A percentile compares a stretch with the other conserved stretches of the same genome.
Conservation (phyloP, 2,113 vertebrate genomes). For the Dipodomys ordii region DNA sequence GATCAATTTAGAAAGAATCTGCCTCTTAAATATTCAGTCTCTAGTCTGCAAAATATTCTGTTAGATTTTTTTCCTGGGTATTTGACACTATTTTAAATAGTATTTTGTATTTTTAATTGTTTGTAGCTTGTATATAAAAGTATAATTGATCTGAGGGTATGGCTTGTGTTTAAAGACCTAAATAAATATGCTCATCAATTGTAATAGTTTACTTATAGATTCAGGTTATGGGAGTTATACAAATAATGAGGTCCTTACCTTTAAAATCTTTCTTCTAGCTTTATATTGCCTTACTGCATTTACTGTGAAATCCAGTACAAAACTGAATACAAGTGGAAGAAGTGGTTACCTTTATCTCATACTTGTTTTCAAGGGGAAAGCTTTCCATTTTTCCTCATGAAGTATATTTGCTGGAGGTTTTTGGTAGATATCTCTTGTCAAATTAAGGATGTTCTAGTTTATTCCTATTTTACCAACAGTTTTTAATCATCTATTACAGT, state of each 20-base stretch:
- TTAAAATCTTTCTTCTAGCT: constrained; percentile 33
- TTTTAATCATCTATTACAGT: constrained; percentile 35
- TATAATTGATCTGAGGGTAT: background rate
- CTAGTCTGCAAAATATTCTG: background rate
- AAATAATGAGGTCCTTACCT: constrained; percentile 34
- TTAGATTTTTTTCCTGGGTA: background rate
- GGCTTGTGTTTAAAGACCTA: constrained; percentile 17
- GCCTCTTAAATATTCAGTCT: constrained; percentile 9
- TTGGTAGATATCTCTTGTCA: background rate
- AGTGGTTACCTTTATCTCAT: background rate
- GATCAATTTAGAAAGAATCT: background rate
- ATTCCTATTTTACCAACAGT: background rate
- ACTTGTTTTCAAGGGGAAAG: constrained; percentile 7
- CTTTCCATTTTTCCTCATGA: background rate
- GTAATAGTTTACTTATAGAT: constrained; percentile 4
- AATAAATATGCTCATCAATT: constrained; percentile 19
- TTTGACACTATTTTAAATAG: constrained; percentile 33
- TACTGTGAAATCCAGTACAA: constrained; percentile 16
- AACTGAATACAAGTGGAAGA: background rate
- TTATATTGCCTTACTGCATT: constrained; percentile 35
- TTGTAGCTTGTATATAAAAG: background rate
- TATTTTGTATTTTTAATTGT: constrained; percentile 14
- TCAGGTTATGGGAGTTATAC: background rate
- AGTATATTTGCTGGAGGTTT: background rate
- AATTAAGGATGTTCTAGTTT: constrained; percentile 2